phyloP scores from a whole-genome alignment of 1,140 invertebrate genomes.

The Zelostemma sp. region DNA sequence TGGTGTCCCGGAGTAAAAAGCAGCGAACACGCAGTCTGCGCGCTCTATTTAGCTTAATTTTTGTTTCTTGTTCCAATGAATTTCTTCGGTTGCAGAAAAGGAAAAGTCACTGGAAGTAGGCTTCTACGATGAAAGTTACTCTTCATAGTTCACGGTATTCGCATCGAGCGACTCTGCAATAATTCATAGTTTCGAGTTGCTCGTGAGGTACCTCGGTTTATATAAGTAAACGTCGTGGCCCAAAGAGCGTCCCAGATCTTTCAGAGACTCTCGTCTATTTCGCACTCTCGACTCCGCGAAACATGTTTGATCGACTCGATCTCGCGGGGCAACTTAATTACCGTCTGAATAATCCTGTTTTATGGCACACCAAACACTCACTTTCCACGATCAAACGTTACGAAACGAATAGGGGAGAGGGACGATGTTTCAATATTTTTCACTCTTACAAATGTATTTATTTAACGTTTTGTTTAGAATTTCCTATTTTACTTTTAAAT shows the following conservation, averaged over 20 bases:
- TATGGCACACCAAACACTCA: not conserved
- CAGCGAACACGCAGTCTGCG: slow-evolving; percentile 9
- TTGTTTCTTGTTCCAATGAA: slow-evolving; percentile 19
- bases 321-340: slow-evolving; percentile 1
- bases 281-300: not conserved
- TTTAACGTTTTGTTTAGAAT: too few species aligned
- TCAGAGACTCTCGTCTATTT: too few species aligned
- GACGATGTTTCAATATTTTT: too few species aligned
- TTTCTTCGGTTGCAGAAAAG: not conserved
- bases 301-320: not conserved
- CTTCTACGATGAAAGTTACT: slow-evolving; percentile 5
- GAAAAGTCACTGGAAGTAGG: slow-evolving; percentile 1
- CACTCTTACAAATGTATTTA: too few species aligned
- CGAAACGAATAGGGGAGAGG: too few species aligned
- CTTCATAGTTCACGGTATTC: too few species aligned
- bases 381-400: not conserved
- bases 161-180: not conserved
- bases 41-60: slow-evolving; percentile 34
- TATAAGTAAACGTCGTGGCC: not conserved
- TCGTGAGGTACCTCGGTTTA: not conserved
- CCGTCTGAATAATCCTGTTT: not conserved
- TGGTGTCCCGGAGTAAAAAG: too few species aligned
- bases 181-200: not conserved
- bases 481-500: too few species aligned
- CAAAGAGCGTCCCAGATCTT: too few species aligned